Percentiles rank a stretch among this genome's conserved stretches.
Evolutionary conservation across 2,797 vertebrate species (phyloP).

Genomic region (Acanthopagrus latus): DNA sequence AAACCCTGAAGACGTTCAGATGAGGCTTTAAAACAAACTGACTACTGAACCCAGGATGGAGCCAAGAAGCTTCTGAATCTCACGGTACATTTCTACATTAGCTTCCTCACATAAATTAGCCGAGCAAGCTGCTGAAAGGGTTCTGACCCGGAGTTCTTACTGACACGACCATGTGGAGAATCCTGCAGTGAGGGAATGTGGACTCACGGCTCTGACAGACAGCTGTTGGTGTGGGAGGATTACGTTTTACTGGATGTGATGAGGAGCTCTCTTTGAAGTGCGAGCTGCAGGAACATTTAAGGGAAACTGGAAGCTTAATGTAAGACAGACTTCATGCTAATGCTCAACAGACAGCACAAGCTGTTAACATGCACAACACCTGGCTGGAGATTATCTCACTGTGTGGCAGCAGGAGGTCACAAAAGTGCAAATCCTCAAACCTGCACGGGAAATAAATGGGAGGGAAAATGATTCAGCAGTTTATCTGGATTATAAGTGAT

Average conservation of each 20-base stretch:
- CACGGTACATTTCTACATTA: neutral
- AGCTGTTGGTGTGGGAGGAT: slow-evolving; percentile 40
- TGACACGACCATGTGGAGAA: too few relatives aligned
- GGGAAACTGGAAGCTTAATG: neutral
- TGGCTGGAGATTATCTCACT: neutral
- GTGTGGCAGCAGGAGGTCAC: neutral
- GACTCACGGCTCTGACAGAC: slow-evolving; percentile 9
- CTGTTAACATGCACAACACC: slow-evolving; percentile 12
- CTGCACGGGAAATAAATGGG: neutral
- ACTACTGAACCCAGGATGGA: neutral
- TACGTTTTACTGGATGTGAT: slow-evolving; percentile 8
- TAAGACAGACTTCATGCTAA: slow-evolving; percentile 5
- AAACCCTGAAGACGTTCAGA: neutral
- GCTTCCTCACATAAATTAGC: slow-evolving; percentile 1
- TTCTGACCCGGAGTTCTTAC: neutral
- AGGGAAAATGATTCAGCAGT: too few relatives aligned
- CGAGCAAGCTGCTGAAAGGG: neutral
- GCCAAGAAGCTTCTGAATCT: neutral
- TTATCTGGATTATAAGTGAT: too few relatives aligned
- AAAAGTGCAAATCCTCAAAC: neutral
- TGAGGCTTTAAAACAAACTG: neutral
- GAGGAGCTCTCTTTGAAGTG: slow-evolving; percentile 29
- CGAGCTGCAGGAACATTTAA: neutral
- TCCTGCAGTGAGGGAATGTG: neutral
- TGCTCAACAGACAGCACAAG: neutral